Base-by-base conservation (phyloP, 2,797 vertebrate genomes). In the Chromis chromis region DNA sequence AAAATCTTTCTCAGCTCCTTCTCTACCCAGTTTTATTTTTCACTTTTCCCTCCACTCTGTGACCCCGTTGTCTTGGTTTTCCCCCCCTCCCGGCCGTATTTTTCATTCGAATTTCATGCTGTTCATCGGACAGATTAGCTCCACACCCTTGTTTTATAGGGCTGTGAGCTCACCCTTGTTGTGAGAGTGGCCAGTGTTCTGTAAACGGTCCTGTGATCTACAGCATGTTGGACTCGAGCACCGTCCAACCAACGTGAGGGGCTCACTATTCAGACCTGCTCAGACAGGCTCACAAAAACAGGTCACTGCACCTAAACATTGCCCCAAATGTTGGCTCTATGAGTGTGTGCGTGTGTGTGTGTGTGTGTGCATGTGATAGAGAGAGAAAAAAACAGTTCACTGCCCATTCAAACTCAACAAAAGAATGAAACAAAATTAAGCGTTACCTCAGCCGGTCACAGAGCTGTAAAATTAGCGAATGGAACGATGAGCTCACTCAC, bases 141-240 rank as follows among this genome's bases (percentile, higher is more conserved):
- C 86, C 81, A 86, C 90, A 24, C 91, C 88, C 92, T 87, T 74
- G 76, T 89, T 91, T 90, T 91, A 82, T 81, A 70, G 76, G 61
- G 33, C 74, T 25, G 86, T 93, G 91, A 92, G 84, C 77, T 94
- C 89, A 91, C 60, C 33, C 73, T 68, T 73, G 52, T 69, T 82
- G 60, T 78, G 69, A 82, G 73, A 76, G 55, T 66, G 65, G 74
- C 75, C 84, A 88, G 67, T 76, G 84, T 82, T 79, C 81, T 83
- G 70, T 74, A 66, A 83, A 83, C 14, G 48, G 65, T 81, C 69
- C 55, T 28, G 48, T 84, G 88, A 90, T 89, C 79, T 56, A 53
- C 81, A 76, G 61, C 76, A 54, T 64, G 56, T 76, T 72, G 79
- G 78, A 75, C 81, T n/a, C 11, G 33, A 74, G 72, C 8, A 5